Percentiles rank a stretch among this genome's conserved stretches.
These are phyloP conservation scores for Mormyrops attenuatus DNA, from an alignment of 2,797 vertebrate species.

Conservation along the genomic window DNA sequence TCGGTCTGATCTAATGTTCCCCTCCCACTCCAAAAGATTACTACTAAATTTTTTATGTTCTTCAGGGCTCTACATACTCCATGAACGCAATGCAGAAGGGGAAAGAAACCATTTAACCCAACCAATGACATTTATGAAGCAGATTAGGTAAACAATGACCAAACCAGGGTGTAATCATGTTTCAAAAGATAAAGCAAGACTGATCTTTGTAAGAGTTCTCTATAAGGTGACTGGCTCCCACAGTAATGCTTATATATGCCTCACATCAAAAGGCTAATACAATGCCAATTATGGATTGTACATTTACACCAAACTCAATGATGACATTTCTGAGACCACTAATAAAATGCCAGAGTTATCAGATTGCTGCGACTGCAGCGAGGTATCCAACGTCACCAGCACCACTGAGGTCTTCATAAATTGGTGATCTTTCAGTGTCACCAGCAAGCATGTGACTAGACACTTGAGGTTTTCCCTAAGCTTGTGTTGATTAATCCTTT, in stretches of 20 bases:
- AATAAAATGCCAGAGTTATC: not conserved
- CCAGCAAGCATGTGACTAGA: not conserved
- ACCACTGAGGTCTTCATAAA: not conserved
- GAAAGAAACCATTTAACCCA: not conserved
- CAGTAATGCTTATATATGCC: not conserved
- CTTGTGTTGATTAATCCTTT: not conserved
- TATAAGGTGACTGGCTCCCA: not conserved
- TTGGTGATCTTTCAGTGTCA: not conserved
- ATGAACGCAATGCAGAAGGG: not conserved
- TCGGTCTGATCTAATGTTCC: not conserved
- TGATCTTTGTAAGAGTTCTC: not conserved
- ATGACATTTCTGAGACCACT: not conserved
- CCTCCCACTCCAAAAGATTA: not conserved
- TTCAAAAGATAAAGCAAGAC: not conserved
- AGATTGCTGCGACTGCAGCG: not conserved
- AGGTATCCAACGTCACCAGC: not conserved
- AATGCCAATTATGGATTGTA: not conserved
- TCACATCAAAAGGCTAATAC: not conserved
- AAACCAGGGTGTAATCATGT: not conserved
- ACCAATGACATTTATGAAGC: not conserved
- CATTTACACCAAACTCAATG: conserved; percentile 19
- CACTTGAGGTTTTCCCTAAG: not conserved
- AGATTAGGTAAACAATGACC: not conserved
- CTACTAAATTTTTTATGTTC: not conserved
- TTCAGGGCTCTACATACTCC: not conserved